Conservation (phyloP, 2,113 vertebrate genomes). For the Muscicapa adusta region DNA sequence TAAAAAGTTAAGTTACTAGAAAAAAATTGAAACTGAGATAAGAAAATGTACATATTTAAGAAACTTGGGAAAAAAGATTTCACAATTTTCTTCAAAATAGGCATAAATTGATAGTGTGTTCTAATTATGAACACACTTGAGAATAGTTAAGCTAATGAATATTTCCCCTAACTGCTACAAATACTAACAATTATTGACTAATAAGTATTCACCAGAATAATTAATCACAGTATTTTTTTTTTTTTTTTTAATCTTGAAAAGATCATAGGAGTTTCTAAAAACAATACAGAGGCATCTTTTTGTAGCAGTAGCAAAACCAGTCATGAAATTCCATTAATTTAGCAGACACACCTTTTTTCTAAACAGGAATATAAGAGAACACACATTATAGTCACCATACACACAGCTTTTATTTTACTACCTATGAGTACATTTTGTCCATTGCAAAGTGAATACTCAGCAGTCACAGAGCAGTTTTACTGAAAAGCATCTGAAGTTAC, state of each 20-base stretch:
- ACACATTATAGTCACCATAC: background rate
- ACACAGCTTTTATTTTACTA: background rate
- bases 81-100: background rate
- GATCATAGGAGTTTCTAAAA: fast-evolving
- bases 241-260: background rate
- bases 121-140: background rate
- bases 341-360: background rate
- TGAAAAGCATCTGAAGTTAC: background rate
- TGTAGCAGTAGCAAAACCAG: background rate
- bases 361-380: background rate
- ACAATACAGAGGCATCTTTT: background rate
- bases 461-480: background rate
- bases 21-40: background rate
- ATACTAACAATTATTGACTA: background rate
- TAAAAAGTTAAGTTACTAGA: background rate
- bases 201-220: background rate
- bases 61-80: background rate
- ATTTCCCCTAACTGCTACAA: background rate
- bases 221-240: background rate
- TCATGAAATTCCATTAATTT: background rate
- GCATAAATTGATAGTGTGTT: background rate
- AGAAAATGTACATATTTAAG: background rate
- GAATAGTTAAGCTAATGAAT: background rate
- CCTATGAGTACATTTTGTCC: background rate
- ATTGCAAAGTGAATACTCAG: background rate